phyloP scores from a whole-genome alignment of 2,113 vertebrate species.

The Oryzias curvinotus region DNA sequence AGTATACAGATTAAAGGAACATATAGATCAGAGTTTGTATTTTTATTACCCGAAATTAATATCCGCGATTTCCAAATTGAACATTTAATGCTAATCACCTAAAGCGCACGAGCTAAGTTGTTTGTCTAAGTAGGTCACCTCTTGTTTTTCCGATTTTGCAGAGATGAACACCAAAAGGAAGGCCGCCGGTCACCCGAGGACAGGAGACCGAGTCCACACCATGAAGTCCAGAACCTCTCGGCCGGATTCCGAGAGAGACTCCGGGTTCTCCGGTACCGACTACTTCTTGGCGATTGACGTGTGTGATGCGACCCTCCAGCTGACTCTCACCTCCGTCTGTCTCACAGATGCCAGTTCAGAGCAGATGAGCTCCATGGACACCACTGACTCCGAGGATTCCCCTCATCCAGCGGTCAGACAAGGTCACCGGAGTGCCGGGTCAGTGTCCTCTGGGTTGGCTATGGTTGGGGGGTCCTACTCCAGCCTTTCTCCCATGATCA shows the following conservation, averaged over 20 bases:
- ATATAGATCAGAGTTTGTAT: too few species aligned
- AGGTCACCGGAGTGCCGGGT: slow-evolving; percentile 44
- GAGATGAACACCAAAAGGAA: slow-evolving; percentile 70
- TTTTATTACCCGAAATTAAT: too few species aligned
- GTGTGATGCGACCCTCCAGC: background rate
- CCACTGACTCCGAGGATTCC: slow-evolving; percentile 80
- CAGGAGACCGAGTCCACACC: slow-evolving; percentile 35
- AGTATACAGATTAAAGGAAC: too few species aligned
- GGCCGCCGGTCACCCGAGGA: slow-evolving; percentile 47
- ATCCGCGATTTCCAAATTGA: too few species aligned
- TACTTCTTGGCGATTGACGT: background rate
- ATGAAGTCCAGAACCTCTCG: slow-evolving; percentile 52
- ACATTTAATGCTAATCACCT: too few species aligned
- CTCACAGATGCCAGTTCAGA: slow-evolving; percentile 86
- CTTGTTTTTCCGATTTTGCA: too few species aligned
- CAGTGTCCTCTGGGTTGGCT: slow-evolving; percentile 62
- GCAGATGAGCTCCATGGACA: slow-evolving; percentile 80
- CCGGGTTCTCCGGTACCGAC: slow-evolving; percentile 88
- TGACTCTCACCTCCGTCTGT: slow-evolving; percentile 1
- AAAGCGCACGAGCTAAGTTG: too few species aligned
- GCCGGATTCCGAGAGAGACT: slow-evolving; percentile 88
- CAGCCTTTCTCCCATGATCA: slow-evolving; percentile 83
- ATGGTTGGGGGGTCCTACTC: slow-evolving; percentile 77
- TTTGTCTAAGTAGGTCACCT: too few species aligned
- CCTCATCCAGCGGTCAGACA: slow-evolving; percentile 51